Base-by-base conservation (phyloP, 2,888 invertebrate genomes). In the Eilema caniola region DNA sequence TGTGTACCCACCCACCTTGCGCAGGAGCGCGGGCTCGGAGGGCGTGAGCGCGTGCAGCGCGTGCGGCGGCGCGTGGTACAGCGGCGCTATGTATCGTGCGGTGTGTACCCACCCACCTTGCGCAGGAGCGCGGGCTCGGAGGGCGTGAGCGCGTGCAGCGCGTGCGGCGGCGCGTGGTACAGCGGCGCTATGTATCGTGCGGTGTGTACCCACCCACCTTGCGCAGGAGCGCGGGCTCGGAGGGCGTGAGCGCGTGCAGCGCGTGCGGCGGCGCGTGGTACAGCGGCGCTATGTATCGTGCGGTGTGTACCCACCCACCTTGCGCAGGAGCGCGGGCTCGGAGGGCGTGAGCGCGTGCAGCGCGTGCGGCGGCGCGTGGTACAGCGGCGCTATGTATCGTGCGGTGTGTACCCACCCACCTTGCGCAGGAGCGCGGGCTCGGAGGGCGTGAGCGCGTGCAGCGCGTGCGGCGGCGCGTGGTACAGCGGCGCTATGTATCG, bases 341-440 rank as follows among this genome's bases (percentile, higher is more conserved):
- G 77, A 79, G 41, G 92, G 92, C 65, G 90, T 84, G 57, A 94
- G 86, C 76, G 84, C 83, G n/a, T 83, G 85, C 77, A 90, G 88
- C 74, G 89, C 88, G 75, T 80, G 79, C 63, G 88, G 87, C 74
- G 92, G 90, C 79, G 92, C 90, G 73, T 82, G 85, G 86, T 91
- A 92, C 56, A 95, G 90, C 77, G 91, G 33, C 89, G 89, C 86
- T 5, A 28, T 28, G 28, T 5, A 28, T 2, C 28, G 28, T 28
- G 28, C 28, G 7, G n/a, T n/a, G n/a, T n/a, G n/a, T n/a, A n/a
- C n/a, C n/a, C n/a, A n/a, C n/a, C n/a, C 10, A 66, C 95, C 93
- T 95, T 94, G 69, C 93, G 79, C 73, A 87, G 85, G 65, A 81
- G 82, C 24, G 85, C 83, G 69, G 92, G 93, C 73, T 93, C 92